A percentile compares a stretch with the other conserved stretches of the same genome.
Evolutionary conservation across 1,140 invertebrate species (phyloP).

Genomic region (Hestina assimilis): DNA sequence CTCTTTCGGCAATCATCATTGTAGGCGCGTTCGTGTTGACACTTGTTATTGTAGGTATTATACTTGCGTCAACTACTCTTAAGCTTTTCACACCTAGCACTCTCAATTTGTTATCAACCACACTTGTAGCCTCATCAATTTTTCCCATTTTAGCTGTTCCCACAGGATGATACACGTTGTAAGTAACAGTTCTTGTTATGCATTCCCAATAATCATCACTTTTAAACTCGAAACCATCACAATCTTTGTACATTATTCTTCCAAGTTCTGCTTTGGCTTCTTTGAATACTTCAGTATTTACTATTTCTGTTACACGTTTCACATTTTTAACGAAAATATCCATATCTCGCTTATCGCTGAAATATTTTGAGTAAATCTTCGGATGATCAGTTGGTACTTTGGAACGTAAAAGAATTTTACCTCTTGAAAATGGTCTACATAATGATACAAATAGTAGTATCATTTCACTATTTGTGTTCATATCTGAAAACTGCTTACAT

Average conservation of each 20-base stretch:
- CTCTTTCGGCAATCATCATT: slow-evolving; percentile 93
- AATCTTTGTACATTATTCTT: slow-evolving; percentile 54
- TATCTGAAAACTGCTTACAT: slow-evolving; percentile 84
- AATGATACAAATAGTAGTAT: slow-evolving; percentile 58
- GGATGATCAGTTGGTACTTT: slow-evolving; percentile 86
- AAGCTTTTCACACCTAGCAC: slow-evolving; percentile 84
- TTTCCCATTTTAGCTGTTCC: slow-evolving; percentile 93
- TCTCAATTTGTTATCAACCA: slow-evolving; percentile 85
- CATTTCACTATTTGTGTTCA: slow-evolving; percentile 61
- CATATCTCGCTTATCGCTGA: slow-evolving; percentile 58
- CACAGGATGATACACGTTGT: slow-evolving; percentile 66
- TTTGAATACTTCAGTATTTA: slow-evolving; percentile 49
- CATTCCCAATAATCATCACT: slow-evolving; percentile 65
- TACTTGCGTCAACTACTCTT: slow-evolving; percentile 87
- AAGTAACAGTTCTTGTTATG: slow-evolving; percentile 63
- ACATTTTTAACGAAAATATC: slow-evolving; percentile 48
- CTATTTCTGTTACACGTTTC: slow-evolving; percentile 50
- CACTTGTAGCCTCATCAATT: slow-evolving; percentile 80
- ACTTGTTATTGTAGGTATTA: slow-evolving; percentile 85
- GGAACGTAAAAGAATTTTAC: slow-evolving; percentile 77
- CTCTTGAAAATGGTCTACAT: slow-evolving; percentile 61
- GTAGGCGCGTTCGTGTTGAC: slow-evolving; percentile 86
- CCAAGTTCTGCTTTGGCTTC: slow-evolving; percentile 51
- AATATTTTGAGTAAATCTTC: slow-evolving; percentile 65
- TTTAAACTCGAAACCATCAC: slow-evolving; percentile 45